phyloP scores from a whole-genome alignment of 2,888 invertebrate genomes.

The Candidula unifasciata region DNA sequence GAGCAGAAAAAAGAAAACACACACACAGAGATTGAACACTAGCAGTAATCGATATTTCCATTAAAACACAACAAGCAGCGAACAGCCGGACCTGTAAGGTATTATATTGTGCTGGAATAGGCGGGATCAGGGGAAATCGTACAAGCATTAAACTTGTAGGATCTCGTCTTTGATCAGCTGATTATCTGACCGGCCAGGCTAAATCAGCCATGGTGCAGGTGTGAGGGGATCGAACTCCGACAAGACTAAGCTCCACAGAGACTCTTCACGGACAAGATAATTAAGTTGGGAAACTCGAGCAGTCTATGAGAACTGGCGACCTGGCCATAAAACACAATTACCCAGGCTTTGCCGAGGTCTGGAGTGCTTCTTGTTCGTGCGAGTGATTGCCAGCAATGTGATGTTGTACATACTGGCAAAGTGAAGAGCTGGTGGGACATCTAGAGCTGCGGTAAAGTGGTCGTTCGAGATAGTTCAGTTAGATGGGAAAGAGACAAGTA shows the following conservation, averaged over 20 bases:
- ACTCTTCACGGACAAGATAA: slow-evolving; percentile 13
- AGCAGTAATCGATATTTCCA: background rate
- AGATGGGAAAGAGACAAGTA: no score
- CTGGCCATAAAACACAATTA: background rate
- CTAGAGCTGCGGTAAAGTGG: no score
- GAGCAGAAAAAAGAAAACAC: background rate
- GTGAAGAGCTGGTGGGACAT: no score
- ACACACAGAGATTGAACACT: background rate
- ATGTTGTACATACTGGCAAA: no score
- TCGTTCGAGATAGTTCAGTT: no score
- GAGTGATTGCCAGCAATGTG: background rate
- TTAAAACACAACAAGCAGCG: slow-evolving; percentile 7
- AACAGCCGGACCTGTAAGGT: slow-evolving; percentile 3
- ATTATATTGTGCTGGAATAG: slow-evolving; percentile 2
- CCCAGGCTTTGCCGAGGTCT: background rate
- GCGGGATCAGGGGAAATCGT: slow-evolving; percentile 5
- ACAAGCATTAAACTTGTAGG: slow-evolving; percentile 21
- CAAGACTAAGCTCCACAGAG: background rate
- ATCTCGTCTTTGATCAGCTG: slow-evolving; percentile 13
- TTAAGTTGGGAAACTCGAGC: slow-evolving; percentile 25
- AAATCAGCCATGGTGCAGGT: slow-evolving; percentile 14
- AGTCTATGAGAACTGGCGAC: background rate
- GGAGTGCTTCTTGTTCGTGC: slow-evolving; percentile 2
- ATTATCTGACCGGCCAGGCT: background rate
- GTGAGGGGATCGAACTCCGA: background rate